A percentile compares a stretch with the other conserved stretches of the same genome.
Evolutionary conservation across 2,888 invertebrate genomes (phyloP).

Genomic region (Griposia aprilina): DNA sequence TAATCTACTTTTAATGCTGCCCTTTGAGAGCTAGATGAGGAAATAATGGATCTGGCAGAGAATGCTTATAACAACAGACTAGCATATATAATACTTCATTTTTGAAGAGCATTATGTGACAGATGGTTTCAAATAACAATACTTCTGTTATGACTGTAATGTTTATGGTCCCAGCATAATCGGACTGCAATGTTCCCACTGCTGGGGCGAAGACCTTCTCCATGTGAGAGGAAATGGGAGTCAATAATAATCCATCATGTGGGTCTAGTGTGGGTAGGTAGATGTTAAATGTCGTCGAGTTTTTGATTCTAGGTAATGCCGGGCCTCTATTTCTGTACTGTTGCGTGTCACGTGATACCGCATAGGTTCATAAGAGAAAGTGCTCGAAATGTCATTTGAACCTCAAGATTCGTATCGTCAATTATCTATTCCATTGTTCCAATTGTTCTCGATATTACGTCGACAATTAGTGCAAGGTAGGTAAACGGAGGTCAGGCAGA

Average conservation of each 20-base stretch:
- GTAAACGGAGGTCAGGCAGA: no score
- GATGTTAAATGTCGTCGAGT: not conserved
- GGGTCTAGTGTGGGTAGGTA: not conserved
- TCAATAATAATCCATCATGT: not conserved
- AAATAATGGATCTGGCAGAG: constrained; percentile 35
- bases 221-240: not conserved
- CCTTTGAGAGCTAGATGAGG: constrained; percentile 53
- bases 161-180: not conserved
- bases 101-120: not conserved
- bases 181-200: not conserved
- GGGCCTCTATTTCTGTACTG: no score
- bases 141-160: no score
- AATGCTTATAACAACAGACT: not conserved
- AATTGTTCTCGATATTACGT: no score
- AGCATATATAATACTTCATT: not conserved
- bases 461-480: no score
- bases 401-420: no score
- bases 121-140: not conserved
- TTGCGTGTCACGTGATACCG: no score
- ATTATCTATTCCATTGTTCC: no score
- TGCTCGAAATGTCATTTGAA: no score
- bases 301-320: not conserved
- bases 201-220: not conserved
- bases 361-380: no score
- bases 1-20: constrained; percentile 53